These are phyloP conservation scores for Apocrypta bakeri DNA, from an alignment of 1,140 invertebrate species.

Conservation along the genomic window DNA sequence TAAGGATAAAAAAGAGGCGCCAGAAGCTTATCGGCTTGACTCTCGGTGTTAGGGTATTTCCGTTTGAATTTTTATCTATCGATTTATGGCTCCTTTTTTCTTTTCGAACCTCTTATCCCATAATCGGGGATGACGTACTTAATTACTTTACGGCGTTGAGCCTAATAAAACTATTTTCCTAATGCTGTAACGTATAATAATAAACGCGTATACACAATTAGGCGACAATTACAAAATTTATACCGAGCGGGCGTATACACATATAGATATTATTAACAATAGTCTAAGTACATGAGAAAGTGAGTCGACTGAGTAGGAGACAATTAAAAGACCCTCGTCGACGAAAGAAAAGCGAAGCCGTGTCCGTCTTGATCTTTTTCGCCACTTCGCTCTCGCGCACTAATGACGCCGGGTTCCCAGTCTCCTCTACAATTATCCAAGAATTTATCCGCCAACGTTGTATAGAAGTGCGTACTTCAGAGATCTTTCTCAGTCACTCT, in stretches of 20 bases:
- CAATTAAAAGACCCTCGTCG: constrained; percentile 29
- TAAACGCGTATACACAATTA: too few species aligned
- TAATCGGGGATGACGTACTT: constrained; percentile 14
- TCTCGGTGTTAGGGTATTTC: constrained; percentile 6
- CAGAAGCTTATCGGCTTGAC: constrained; percentile 19
- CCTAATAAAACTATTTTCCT: constrained; percentile 4
- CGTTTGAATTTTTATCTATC: constrained; percentile 41
- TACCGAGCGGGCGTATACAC: too few species aligned
- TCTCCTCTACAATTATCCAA: constrained; percentile 27
- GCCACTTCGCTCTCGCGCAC: constrained; percentile 24
- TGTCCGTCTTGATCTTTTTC: constrained; percentile 35
- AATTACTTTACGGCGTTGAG: background rate
- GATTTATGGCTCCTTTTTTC: constrained; percentile 38
- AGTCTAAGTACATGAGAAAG: background rate
- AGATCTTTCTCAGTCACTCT: background rate
- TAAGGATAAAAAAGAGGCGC: constrained; percentile 32
- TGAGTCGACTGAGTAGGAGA: background rate
- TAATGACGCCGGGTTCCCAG: constrained; percentile 35
- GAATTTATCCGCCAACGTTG: constrained; percentile 10
- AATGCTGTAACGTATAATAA: too few species aligned
- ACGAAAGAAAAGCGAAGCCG: constrained; percentile 23
- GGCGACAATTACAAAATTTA: too few species aligned
- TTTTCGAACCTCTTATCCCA: background rate
- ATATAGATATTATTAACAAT: too few species aligned
- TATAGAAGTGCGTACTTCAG: background rate